These are phyloP conservation scores for Petrosia ficiformis DNA, from an alignment of 37 sponge, comb jelly and placozoan genomes.

Conservation along the genomic window DNA sequence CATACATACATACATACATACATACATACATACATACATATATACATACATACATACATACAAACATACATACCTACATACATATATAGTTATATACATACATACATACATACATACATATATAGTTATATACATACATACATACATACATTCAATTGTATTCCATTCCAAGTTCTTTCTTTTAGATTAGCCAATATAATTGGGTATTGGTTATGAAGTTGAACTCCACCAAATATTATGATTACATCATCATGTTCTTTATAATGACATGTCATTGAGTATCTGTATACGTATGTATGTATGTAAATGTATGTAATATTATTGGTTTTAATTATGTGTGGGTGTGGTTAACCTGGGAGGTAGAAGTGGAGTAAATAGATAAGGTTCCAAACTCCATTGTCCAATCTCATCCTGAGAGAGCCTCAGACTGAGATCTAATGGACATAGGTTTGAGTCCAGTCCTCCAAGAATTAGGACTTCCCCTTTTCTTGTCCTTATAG, in stretches of 20 bases:
- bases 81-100: no score
- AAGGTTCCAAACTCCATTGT: neutral
- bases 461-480: neutral
- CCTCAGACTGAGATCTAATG: neutral
- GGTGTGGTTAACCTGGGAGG: neutral
- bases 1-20: no score
- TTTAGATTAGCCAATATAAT: neutral
- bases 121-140: no score
- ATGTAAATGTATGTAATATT: neutral
- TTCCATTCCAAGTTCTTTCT: neutral
- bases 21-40: no score
- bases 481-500: neutral
- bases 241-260: neutral
- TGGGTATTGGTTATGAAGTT: neutral
- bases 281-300: neutral
- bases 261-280: neutral
- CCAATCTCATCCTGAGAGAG: neutral
- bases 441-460: neutral
- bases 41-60: no score
- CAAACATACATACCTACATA: no score
- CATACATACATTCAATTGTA: neutral
- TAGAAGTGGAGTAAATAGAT: neutral
- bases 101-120: no score
- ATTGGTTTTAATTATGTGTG: neutral
- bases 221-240: constrained; percentile 4